Conservation (phyloP, 1,140 invertebrate species). For the Adoxophyes honmai region DNA sequence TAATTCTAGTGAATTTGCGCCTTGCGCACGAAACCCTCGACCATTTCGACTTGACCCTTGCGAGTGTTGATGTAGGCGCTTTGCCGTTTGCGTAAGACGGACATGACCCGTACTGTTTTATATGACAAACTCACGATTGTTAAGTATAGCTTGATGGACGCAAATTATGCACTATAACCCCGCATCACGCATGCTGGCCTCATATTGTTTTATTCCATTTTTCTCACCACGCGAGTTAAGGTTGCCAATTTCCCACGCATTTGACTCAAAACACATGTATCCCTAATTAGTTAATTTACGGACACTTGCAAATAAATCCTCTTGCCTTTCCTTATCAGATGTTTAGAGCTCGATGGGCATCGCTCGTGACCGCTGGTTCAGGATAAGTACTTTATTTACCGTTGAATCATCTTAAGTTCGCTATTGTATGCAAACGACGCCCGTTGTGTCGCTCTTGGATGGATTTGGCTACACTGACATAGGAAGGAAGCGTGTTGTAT, state of each 20-base stretch:
- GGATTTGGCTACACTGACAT: slow-evolving; percentile 4
- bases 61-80: too few species aligned
- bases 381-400: slow-evolving; percentile 18
- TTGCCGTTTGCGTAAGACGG: too few species aligned
- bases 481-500: too few species aligned
- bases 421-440: slow-evolving; percentile 30
- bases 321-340: not conserved
- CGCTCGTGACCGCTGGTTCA: slow-evolving; percentile 12
- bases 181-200: too few species aligned
- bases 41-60: too few species aligned
- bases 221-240: not conserved
- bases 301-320: not conserved
- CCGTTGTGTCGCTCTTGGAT: not conserved
- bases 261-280: not conserved
- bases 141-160: too few species aligned
- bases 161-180: too few species aligned
- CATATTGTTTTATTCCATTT: not conserved
- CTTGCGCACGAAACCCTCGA: too few species aligned
- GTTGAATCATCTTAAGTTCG: slow-evolving; percentile 28
- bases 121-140: too few species aligned
- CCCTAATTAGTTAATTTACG: not conserved
- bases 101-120: too few species aligned
- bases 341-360: not conserved
- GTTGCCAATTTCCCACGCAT: not conserved
- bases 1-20: not conserved